Evolutionary conservation across 2,113 vertebrate species (phyloP), one percentile per base, ranked within the genome.

Genomic region (Bothrops jararaca): DNA sequence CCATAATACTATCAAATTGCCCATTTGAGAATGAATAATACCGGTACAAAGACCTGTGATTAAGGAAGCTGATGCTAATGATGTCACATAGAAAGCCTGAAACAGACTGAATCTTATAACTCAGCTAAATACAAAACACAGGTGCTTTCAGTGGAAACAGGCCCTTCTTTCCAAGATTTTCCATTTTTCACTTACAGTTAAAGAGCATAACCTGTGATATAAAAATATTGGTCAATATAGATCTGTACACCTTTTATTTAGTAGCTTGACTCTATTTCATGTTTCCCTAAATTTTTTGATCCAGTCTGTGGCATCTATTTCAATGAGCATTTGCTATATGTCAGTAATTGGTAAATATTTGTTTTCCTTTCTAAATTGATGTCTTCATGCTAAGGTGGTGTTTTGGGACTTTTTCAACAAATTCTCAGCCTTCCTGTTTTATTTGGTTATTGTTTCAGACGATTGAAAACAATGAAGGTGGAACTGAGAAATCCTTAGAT

Each of bases 291-390:
- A 94, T 97, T 97, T 93, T 90, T 97, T 0, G 96, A 96, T 5
- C 98, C 98, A 0, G 60, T 98, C 87, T 98, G 98, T 20, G 98
- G 98, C 52, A 97, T 98, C 1, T 98, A 98, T 0, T 5, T 94
- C 95, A 99, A 98, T 0, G 98, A 98, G 95, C 98, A 98, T 58
- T 22, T 93, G 29, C 18, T 99, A 95, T 98, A 98, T 90, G 0
- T 58, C 0, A 64, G 60, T 4, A 97, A 96, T 89, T 50, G 22
- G 96, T 97, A 90, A 97, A 96, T 96, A 95, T 18, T 88, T 0
- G 6, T 0, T 22, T 15, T 85, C 23, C n/a, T 90, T 10, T 34
- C 23, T 0, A 74, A 48, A 0, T 39, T 58, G 12, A 92, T 11
- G 0, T 85, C 11, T 92, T 50, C 0, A 0, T n/a, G 0, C 86